A percentile compares a stretch with the other conserved stretches of the same genome.
Conservation (phyloP, 2,888 invertebrate species). For the Dolomedes plantarius region DNA sequence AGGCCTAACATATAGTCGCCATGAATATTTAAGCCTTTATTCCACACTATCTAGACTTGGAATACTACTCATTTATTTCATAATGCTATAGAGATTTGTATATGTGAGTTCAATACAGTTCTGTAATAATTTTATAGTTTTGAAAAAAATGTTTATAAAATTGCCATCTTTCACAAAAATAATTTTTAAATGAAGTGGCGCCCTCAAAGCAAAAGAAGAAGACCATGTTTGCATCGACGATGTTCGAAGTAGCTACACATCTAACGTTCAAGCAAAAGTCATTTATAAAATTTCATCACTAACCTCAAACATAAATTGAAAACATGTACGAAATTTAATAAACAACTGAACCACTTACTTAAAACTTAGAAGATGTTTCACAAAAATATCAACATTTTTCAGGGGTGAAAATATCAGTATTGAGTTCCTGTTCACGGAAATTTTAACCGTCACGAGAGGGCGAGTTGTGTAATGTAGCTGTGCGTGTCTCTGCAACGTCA, state of each 20-base stretch:
- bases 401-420: slow-evolving; percentile 42
- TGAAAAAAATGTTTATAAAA: slow-evolving; percentile 47
- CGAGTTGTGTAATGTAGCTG: slow-evolving; percentile 38
- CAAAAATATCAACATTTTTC: slow-evolving; percentile 48
- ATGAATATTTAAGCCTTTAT: slow-evolving; percentile 8
- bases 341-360: slow-evolving; percentile 42
- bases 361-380: slow-evolving; percentile 36
- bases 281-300: slow-evolving; percentile 27
- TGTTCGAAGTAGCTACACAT: slow-evolving; percentile 51
- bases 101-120: background rate
- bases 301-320: slow-evolving; percentile 30
- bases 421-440: slow-evolving; percentile 49
- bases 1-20: slow-evolving; percentile 10
- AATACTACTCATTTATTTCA: background rate
- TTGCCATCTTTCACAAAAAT: slow-evolving; percentile 64
- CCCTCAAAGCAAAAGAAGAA: slow-evolving; percentile 63
- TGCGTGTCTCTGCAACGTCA: slow-evolving; percentile 34
- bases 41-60: background rate
- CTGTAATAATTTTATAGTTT: slow-evolving; percentile 17
- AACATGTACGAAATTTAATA: slow-evolving; percentile 50
- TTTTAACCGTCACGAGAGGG: slow-evolving; percentile 70
- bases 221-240: slow-evolving; percentile 50
- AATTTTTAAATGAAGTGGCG: slow-evolving; percentile 68
- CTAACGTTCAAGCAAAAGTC: slow-evolving; percentile 35
- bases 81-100: background rate